phyloP scores from a whole-genome alignment of 1,140 invertebrate genomes.

The Metopolophium dirhodum region DNA sequence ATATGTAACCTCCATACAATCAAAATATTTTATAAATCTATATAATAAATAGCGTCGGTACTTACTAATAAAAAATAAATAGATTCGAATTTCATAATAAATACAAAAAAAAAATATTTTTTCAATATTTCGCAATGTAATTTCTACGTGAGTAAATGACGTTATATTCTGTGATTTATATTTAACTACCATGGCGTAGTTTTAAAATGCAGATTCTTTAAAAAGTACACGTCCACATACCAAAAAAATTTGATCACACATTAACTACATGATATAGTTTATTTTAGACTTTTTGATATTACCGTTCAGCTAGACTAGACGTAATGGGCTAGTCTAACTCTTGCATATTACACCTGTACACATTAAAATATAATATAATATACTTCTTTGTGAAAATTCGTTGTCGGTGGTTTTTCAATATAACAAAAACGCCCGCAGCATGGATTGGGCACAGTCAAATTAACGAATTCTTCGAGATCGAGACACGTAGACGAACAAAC shows the following conservation, averaged over 20 bases:
- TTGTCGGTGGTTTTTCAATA: not conserved
- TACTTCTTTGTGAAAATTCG: not conserved
- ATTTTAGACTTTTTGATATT: not conserved
- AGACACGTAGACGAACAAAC: not conserved
- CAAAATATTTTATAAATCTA: too few relatives aligned
- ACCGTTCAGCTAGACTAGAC: not conserved
- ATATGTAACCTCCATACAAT: too few relatives aligned
- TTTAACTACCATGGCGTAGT: not conserved
- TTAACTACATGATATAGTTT: not conserved
- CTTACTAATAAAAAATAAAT: not conserved
- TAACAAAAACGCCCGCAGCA: not conserved
- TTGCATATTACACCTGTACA: not conserved
- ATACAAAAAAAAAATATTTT: not conserved
- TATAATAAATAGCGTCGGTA: not conserved
- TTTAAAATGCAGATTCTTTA: not conserved
- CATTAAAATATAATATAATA: not conserved
- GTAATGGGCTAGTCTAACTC: not conserved
- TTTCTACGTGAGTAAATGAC: not conserved
- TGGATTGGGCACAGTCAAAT: not conserved
- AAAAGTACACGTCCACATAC: not conserved
- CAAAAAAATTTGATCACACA: not conserved
- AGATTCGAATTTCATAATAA: not conserved
- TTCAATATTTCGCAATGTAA: not conserved
- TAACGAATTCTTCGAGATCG: not conserved
- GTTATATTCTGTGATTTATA: not conserved